Base-by-base conservation (phyloP, 2,888 invertebrate species). In the Polia nebulosa region DNA sequence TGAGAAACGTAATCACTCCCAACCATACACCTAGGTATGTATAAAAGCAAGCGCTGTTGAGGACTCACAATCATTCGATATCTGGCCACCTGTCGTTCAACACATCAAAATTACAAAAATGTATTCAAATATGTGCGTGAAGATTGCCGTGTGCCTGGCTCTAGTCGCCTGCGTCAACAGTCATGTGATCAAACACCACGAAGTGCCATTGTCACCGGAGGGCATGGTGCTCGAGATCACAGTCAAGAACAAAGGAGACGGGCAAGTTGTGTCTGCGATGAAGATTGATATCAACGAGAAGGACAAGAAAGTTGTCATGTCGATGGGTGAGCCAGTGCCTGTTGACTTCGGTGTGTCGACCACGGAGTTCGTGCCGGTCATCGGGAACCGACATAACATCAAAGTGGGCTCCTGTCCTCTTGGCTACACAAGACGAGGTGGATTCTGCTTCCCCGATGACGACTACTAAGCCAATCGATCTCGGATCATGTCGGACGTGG, bases 381-480 rank as follows among this genome's bases (percentile, higher is more conserved):
- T 88, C 1, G 86, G 82, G 39, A 74, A 65, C 22, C 83, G 89
- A 2, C 58, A 78, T 27, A 78, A 72, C 0, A 76, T 89, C 3
- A 68, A 58, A 17, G 78, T 53, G 3, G 85, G 84, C 3, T 49
- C 61, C 4, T 89, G 89, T 17, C 89, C 89, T 0, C 7, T 32
- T 0, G 89, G 89, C 5, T 85, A 83, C 56, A 72, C 79, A 5
- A 71, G 68, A 32, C 69, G 73, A 27, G 88, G 89, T 15, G 84
- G 83, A 1, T 87, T 88, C 58, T 88, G 88, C 62, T 88, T 88
- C 47, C 82, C 78, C 0, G 81, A 83, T n/a, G 80, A 81, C 9
- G 85, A 88, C 63, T 86, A 85, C 25, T 82, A 60, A 57, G 15
- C 5, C 27, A 7, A 8, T 6, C 11, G 13, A 49, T 17, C 11